Conservation (phyloP, 2,113 vertebrate genomes). For the Hypocryptadius cinnamomeus region DNA sequence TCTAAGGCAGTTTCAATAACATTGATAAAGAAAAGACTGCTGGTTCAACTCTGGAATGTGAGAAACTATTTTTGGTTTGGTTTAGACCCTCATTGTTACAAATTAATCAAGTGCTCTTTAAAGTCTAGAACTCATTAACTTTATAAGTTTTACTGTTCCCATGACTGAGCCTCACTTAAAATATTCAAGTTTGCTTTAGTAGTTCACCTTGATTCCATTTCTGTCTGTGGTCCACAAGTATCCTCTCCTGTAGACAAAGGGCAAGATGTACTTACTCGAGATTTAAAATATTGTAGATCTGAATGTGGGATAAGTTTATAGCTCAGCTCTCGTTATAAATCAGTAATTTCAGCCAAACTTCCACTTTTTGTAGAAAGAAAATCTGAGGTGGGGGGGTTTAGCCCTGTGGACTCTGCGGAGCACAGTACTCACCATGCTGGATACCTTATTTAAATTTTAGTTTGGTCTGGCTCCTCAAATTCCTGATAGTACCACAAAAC, state of each 20-base stretch:
- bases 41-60: slow-evolving; percentile 68
- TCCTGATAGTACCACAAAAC: background rate
- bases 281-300: background rate
- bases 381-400: background rate
- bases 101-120: slow-evolving; percentile 77
- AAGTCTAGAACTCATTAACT: slow-evolving; percentile 81
- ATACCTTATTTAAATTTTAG: background rate
- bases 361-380: background rate
- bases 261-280: background rate
- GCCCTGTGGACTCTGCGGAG: rapidly evolving
- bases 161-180: slow-evolving; percentile 66
- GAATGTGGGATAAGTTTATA: background rate
- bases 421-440: background rate
- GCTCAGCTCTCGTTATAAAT: background rate
- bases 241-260: background rate
- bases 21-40: slow-evolving; percentile 21
- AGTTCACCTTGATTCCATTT: slow-evolving; percentile 14
- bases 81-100: slow-evolving; percentile 75
- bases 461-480: background rate
- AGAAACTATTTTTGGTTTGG: slow-evolving; percentile 71
- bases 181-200: slow-evolving; percentile 51
- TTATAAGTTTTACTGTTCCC: slow-evolving; percentile 71
- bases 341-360: background rate
- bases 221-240: background rate
- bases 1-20: slow-evolving; percentile 10